phyloP scores from a whole-genome alignment of 2,797 vertebrate species.

The Benthosema pterotum region DNA sequence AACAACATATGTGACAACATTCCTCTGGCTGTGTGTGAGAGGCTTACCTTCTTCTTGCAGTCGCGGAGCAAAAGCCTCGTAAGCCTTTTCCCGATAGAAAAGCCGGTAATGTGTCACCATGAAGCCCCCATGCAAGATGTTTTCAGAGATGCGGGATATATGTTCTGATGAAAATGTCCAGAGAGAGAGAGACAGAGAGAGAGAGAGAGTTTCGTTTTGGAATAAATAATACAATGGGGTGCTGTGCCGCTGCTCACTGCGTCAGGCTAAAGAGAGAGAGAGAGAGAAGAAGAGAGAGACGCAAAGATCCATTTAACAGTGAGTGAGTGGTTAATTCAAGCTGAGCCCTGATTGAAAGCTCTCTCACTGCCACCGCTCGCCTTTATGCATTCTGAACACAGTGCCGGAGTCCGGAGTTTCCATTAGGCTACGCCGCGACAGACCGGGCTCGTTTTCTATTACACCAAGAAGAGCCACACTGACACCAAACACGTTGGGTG shows the following conservation, averaged over 20 bases:
- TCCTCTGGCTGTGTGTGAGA: neutral
- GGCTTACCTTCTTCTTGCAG: slow-evolving; percentile 77
- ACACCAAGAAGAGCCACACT: slow-evolving; percentile 64
- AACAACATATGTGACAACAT: too few species aligned
- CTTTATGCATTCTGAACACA: slow-evolving; percentile 69
- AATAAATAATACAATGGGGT: slow-evolving; percentile 46
- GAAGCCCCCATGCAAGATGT: slow-evolving; percentile 60
- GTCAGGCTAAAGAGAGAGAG: slow-evolving; percentile 69
- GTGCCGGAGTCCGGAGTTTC: slow-evolving; percentile 53
- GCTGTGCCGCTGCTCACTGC: slow-evolving; percentile 77
- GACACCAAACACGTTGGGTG: slow-evolving; percentile 72
- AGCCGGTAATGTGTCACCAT: slow-evolving; percentile 67
- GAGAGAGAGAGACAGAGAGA: too few species aligned
- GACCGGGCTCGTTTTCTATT: slow-evolving; percentile 55
- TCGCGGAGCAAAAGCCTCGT: slow-evolving; percentile 56
- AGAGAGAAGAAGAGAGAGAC: slow-evolving; percentile 60
- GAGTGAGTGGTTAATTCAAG: slow-evolving; percentile 78
- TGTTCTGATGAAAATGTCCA: slow-evolving; percentile 71
- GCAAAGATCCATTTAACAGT: slow-evolving; percentile 81
- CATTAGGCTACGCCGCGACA: slow-evolving; percentile 51
- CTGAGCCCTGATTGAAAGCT: slow-evolving; percentile 67
- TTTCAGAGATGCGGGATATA: slow-evolving; percentile 53
- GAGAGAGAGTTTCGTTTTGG: slow-evolving; percentile 62
- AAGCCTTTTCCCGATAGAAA: slow-evolving; percentile 49
- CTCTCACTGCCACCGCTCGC: slow-evolving; percentile 58